Percentiles rank a stretch among this genome's conserved stretches.
These are phyloP conservation scores for Muntiacus reevesi DNA, from an alignment of 2,113 vertebrate genomes.

Conservation along the genomic window DNA sequence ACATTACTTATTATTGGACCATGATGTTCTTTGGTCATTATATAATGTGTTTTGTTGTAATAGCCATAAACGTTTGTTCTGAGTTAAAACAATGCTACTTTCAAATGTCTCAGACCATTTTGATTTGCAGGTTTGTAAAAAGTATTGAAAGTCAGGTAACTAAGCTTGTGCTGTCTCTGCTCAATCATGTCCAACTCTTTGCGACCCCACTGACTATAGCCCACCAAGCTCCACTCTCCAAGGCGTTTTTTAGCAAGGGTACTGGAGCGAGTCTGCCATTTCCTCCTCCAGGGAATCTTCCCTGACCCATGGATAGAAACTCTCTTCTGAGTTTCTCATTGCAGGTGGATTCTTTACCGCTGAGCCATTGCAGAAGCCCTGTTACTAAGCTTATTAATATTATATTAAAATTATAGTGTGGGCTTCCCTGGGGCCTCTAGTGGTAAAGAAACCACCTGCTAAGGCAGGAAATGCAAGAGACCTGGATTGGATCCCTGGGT, in stretches of 20 bases:
- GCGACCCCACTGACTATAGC: neutral
- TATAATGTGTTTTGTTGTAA: neutral
- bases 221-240: neutral
- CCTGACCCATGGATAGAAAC: neutral
- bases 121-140: neutral
- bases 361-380: neutral
- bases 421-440: neutral
- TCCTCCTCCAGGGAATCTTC: neutral
- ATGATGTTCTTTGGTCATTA: neutral
- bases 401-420: neutral
- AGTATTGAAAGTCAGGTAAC: neutral
- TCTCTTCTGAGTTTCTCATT: neutral
- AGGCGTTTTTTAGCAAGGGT: neutral
- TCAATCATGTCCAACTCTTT: neutral
- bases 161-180: neutral
- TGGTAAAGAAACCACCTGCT: neutral
- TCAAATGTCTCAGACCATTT: neutral
- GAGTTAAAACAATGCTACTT: neutral
- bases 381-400: slow-evolving; percentile 10
- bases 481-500: neutral
- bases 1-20: neutral
- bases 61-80: neutral
- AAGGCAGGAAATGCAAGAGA: neutral
- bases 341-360: neutral
- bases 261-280: accelerated